Percentiles rank a stretch among this genome's conserved stretches.
phyloP scores from a whole-genome alignment of 2,888 invertebrate genomes.

The Plagiodera versicolora region DNA sequence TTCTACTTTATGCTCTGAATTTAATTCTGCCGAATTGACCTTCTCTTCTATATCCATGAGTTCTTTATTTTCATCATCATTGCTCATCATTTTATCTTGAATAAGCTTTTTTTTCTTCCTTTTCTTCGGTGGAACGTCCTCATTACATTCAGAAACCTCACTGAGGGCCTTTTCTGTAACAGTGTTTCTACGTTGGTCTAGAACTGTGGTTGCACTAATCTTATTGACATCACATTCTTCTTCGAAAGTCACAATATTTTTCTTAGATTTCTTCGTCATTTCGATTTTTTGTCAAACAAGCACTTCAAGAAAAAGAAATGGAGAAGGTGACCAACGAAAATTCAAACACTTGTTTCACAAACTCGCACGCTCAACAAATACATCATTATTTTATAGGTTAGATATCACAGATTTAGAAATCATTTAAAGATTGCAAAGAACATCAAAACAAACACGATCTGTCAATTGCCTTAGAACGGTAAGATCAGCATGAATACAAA shows the following conservation, averaged over 20 bases:
- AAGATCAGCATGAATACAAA: too few species aligned
- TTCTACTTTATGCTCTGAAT: constrained; percentile 40
- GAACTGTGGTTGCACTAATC: neutral
- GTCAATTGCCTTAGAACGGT: too few species aligned
- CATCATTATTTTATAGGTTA: too few species aligned
- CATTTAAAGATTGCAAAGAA: too few species aligned
- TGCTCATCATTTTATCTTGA: constrained; percentile 2
- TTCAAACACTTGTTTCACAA: too few species aligned
- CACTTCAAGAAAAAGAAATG: too few species aligned
- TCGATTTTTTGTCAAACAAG: too few species aligned
- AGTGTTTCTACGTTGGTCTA: neutral
- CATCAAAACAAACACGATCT: too few species aligned
- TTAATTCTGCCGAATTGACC: neutral
- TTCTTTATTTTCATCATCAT: neutral
- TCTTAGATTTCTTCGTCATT: constrained; percentile 8
- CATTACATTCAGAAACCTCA: neutral
- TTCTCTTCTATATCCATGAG: neutral
- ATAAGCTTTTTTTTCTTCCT: constrained; percentile 8
- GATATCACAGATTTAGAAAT: too few species aligned
- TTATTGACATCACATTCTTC: neutral
- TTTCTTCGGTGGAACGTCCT: constrained; percentile 1
- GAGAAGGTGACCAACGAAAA: too few species aligned
- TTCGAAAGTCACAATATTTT: neutral
- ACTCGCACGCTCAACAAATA: too few species aligned
- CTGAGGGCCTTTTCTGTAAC: neutral